Evolutionary conservation across 2,113 vertebrate species (phyloP).

Genomic region (Aptenodytes patagonicus): DNA sequence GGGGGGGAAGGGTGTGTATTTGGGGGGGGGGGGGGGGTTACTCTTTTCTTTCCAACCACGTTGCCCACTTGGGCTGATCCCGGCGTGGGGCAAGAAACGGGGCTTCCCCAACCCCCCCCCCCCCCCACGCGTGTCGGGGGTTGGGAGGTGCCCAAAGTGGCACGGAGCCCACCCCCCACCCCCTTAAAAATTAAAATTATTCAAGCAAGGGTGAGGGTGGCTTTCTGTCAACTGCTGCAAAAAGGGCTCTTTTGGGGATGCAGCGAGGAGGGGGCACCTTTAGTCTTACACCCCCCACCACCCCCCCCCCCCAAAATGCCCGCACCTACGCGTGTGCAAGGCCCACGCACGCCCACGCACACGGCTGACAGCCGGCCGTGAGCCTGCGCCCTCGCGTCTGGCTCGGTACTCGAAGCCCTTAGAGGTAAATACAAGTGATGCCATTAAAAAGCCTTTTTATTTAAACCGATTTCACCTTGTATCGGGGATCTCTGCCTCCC

Average conservation of each 20-base stretch:
- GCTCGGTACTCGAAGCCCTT: too few relatives aligned
- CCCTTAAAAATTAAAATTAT: neutral
- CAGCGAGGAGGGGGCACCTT: neutral
- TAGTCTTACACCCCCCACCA: neutral
- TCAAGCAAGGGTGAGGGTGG: neutral
- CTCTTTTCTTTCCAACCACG: too few relatives aligned
- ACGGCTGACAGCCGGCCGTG: neutral
- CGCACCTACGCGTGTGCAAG: neutral
- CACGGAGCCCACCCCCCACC: too few relatives aligned
- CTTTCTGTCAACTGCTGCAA: neutral
- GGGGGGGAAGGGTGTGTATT: too few relatives aligned
- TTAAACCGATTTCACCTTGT: constrained; percentile 24
- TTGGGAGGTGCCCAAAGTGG: too few relatives aligned
- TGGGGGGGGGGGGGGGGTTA: too few relatives aligned
- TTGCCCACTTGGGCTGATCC: too few relatives aligned
- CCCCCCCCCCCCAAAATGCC: too few relatives aligned
- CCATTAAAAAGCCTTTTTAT: constrained; percentile 1
- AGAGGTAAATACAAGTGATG: neutral
- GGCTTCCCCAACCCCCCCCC: too few relatives aligned
- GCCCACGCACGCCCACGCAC: neutral
- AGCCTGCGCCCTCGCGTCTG: neutral
- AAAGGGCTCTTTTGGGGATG: neutral
- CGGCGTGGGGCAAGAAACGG: too few relatives aligned
- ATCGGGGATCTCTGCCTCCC: neutral
- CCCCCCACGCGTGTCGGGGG: too few relatives aligned